These are phyloP conservation scores for Himantopus leucocephalus DNA, from an alignment of 2,113 vertebrate genomes.

Conservation along the genomic window DNA sequence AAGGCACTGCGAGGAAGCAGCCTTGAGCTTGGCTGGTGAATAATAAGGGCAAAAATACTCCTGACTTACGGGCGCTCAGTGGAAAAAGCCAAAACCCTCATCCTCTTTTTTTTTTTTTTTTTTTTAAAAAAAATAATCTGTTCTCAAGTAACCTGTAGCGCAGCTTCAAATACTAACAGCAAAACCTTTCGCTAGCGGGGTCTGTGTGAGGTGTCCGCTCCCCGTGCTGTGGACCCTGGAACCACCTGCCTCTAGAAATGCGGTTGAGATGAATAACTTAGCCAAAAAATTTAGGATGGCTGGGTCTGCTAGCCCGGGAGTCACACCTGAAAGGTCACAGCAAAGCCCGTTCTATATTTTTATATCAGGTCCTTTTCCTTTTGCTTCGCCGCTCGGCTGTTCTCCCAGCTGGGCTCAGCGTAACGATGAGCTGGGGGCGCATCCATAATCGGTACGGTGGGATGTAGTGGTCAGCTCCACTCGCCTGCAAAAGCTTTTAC, in stretches of 20 bases:
- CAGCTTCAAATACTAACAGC: conserved; percentile 26
- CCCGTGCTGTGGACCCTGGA: not conserved
- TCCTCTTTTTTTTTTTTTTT: not conserved
- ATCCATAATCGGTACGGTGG: fast-evolving
- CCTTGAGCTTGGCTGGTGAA: not conserved
- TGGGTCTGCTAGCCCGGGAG: fast-evolving
- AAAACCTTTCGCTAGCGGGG: not conserved
- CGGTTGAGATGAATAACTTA: not conserved
- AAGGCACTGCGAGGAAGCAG: not conserved
- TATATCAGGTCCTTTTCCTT: not conserved
- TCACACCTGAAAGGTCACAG: not conserved
- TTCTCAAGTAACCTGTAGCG: not conserved
- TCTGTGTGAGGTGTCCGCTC: not conserved
- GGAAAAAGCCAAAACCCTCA: not conserved
- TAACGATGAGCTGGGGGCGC: not conserved
- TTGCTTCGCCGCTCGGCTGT: not conserved
- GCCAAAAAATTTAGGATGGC: not conserved
- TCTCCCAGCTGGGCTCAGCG: not conserved
- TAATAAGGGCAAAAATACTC: not conserved
- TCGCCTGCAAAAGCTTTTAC: not conserved
- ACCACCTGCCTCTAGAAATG: not conserved
- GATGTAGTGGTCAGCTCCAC: not conserved
- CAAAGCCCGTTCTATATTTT: not conserved
- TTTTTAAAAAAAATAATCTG: not conserved
- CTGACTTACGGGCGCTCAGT: not conserved